phyloP scores from a whole-genome alignment of 1,140 invertebrate genomes.

The Eriocheir sinensis region DNA sequence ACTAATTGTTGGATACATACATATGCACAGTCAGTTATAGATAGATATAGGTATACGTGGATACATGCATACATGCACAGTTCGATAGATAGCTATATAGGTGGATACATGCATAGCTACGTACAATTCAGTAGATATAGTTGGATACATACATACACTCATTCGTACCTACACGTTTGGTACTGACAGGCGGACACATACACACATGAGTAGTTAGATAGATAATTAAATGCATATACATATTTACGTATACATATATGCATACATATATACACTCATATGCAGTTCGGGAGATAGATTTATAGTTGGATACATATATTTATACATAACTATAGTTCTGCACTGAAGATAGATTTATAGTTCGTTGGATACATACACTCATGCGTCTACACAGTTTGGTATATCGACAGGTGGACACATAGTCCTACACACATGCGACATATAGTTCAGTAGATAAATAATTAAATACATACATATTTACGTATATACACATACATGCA shows the following conservation, averaged over 20 bases:
- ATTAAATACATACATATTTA: constrained; percentile 18
- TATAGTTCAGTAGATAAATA: not conserved
- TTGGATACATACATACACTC: constrained; percentile 12
- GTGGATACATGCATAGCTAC: not conserved
- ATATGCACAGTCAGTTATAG: no score
- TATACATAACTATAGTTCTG: not conserved
- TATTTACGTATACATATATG: constrained; percentile 39
- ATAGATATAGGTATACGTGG: no score
- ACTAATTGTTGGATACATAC: not conserved
- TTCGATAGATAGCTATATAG: not conserved
- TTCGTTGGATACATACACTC: not conserved
- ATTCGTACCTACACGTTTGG: constrained; percentile 1
- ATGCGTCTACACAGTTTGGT: constrained; percentile 1
- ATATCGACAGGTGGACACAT: not conserved
- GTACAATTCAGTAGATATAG: not conserved
- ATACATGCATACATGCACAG: not conserved
- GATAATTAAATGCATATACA: not conserved
- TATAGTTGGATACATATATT: not conserved
- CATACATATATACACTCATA: constrained; percentile 30
- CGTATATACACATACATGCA: constrained; percentile 34
- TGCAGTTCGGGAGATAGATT: not conserved
- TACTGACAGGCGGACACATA: not conserved
- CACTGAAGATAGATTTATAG: not conserved
- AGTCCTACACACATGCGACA: no score
- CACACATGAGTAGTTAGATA: not conserved